Percentiles rank a stretch among this genome's conserved stretches.
phyloP scores from a whole-genome alignment of 2,797 vertebrate species.

The Spinus olivaceus region DNA sequence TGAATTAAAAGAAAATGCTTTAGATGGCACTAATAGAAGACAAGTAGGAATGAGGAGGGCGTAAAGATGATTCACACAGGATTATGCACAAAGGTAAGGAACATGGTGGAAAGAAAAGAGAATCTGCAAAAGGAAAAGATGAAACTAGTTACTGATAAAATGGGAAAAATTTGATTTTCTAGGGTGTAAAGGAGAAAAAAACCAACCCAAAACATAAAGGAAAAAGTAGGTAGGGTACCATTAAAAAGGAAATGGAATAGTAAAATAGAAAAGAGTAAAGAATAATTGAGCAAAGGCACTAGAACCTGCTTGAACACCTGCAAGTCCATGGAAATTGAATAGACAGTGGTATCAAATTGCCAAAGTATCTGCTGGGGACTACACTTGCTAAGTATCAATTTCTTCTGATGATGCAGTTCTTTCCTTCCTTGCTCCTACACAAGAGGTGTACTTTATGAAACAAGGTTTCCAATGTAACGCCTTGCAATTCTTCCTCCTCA shows the following conservation, averaged over 20 bases:
- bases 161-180: background rate
- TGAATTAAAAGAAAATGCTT: background rate
- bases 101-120: background rate
- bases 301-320: background rate
- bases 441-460: background rate
- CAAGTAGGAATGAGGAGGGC: background rate
- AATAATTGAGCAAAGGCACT: background rate
- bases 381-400: background rate
- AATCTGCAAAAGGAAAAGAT: background rate
- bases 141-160: background rate
- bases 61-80: background rate
- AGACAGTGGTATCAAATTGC: background rate
- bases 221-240: background rate
- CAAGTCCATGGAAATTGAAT: background rate
- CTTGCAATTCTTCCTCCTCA: background rate
- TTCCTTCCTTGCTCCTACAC: background rate
- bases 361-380: background rate
- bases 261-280: background rate
- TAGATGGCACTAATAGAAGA: background rate
- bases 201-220: accelerated
- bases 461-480: background rate
- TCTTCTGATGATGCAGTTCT: background rate
- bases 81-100: background rate
- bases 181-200: background rate
- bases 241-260: background rate